Percentiles rank a stretch among this genome's conserved stretches.
Conservation (phyloP, 2,113 vertebrate genomes). For the Apodemus sylvaticus region DNA sequence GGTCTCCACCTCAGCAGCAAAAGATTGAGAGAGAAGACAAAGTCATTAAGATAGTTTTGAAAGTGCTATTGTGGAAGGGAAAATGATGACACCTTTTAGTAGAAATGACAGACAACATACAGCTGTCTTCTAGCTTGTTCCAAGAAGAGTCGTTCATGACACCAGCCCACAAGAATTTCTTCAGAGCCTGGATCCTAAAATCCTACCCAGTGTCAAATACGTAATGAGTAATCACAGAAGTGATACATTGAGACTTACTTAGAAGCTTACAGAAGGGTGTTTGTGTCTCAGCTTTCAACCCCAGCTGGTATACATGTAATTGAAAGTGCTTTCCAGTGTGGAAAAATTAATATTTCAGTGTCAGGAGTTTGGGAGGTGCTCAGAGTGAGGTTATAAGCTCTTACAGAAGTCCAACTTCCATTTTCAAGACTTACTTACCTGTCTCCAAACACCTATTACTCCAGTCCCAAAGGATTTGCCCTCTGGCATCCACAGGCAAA, state of each 20-base stretch:
- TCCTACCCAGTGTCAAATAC: conserved; percentile 45
- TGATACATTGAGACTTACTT: not conserved
- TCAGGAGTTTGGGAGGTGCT: not conserved
- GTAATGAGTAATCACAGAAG: conserved; percentile 19
- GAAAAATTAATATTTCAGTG: not conserved
- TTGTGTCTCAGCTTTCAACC: not conserved
- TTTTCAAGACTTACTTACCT: not conserved
- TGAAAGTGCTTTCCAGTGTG: conserved; percentile 3
- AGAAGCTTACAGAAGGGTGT: conserved; percentile 30
- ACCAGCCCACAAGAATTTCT: not conserved
- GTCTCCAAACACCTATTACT: not conserved
- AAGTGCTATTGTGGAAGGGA: conserved; percentile 61
- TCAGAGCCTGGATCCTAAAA: not conserved
- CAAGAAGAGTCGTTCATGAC: conserved; percentile 38
- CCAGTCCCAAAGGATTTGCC: not conserved
- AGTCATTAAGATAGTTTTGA: not conserved
- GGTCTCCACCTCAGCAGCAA: conserved; percentile 51
- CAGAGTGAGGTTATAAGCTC: no score
- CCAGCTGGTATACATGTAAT: not conserved
- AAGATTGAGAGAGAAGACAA: conserved; percentile 61
- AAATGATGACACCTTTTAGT: conserved; percentile 58
- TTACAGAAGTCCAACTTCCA: not conserved
- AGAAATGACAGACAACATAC: conserved; percentile 14
- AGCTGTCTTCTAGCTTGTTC: conserved; percentile 12
- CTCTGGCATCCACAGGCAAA: not conserved